A percentile compares a stretch with the other conserved stretches of the same genome.
phyloP scores from a whole-genome alignment of 2,113 vertebrate species.

The Scomber scombrus region DNA sequence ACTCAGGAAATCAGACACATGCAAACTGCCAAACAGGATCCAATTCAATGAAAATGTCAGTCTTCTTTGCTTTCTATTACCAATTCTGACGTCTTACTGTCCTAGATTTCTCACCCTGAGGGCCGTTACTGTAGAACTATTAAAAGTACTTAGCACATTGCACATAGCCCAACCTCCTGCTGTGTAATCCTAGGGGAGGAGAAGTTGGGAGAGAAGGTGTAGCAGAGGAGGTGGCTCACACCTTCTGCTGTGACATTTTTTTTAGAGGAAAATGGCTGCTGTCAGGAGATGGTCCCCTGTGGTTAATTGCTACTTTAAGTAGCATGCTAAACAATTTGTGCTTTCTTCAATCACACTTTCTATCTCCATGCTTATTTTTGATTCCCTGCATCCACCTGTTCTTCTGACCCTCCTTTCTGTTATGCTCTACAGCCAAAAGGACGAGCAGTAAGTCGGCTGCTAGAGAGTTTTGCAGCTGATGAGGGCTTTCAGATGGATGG shows the following conservation, averaged over 20 bases:
- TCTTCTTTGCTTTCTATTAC: slow-evolving; percentile 1
- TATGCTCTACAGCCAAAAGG: slow-evolving; percentile 85
- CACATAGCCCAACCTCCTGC: slow-evolving; percentile 60
- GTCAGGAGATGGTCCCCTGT: slow-evolving; percentile 35
- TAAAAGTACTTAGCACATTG: slow-evolving; percentile 61
- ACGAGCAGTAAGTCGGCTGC: slow-evolving; percentile 91
- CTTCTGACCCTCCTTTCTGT: slow-evolving; percentile 41
- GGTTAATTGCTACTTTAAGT: slow-evolving; percentile 41
- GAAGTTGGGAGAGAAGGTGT: slow-evolving; percentile 15
- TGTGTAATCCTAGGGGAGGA: slow-evolving; percentile 54
- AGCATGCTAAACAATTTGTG: slow-evolving; percentile 40
- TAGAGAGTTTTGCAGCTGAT: slow-evolving; percentile 94
- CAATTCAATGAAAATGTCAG: not conserved
- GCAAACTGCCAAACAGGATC: slow-evolving; percentile 5
- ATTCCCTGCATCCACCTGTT: slow-evolving; percentile 39
- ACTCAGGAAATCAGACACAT: not conserved
- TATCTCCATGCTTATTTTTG: slow-evolving; percentile 27
- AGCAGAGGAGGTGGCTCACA: slow-evolving; percentile 42
- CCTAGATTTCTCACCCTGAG: slow-evolving; percentile 43
- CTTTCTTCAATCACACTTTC: slow-evolving; percentile 37
- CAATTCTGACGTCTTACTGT: slow-evolving; percentile 29
- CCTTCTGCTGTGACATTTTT: slow-evolving; percentile 49
- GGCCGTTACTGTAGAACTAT: slow-evolving; percentile 60
- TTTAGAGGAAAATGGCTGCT: slow-evolving; percentile 28
- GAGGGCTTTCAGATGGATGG: slow-evolving; percentile 92